Base-by-base conservation (phyloP, 1,140 invertebrate genomes). In the Meloidogyne chitwoodi region DNA sequence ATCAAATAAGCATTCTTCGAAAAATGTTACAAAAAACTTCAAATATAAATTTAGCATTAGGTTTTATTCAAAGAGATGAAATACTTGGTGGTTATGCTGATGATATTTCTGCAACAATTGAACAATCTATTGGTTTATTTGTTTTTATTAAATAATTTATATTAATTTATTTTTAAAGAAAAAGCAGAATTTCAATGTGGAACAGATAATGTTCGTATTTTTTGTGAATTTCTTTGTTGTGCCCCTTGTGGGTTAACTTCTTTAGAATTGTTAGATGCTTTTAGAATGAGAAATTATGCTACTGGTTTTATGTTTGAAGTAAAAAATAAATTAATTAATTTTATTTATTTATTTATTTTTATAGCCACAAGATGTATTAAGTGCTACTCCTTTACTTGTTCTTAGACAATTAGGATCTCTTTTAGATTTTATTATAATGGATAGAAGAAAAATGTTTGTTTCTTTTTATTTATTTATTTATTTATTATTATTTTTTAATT, bases 171-270 rank as follows among this genome's bases (percentile, higher is more conserved):
- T n/a, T 56, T 56, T 56, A 56, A 56, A 61, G 68, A 65, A n/a
- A 44, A 61, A 26, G 69, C 83, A 24, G 81, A 82, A 71, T 29
- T 62, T 22, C 61, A 73, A 11, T 81, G 71, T 62, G 81, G 81
- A 19, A 61, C 68, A 56, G 78, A 81, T 48, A 64, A 48, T 44
- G 78, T 83, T 22, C 48, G 82, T 14, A 77, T 80, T 38, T 68
- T 82, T 27, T 82, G 81, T 65, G 78, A 82, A 71, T 66, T 82
- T 26, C 44, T 82, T 27, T 80, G 79, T 64, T 71, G 80, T 64
- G 73, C 74, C 24, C 81, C 81, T 8, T 78, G 62, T 63, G 81
- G 81, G 5, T 56, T 82, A 22, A 82, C 77, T n/a, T 38, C 67
- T 5, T 26, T 74, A 16, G 81, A 82, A 71, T 19, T 83, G 29